phyloP scores from a whole-genome alignment of 1,140 invertebrate genomes.

The Chlorops oryzae region DNA sequence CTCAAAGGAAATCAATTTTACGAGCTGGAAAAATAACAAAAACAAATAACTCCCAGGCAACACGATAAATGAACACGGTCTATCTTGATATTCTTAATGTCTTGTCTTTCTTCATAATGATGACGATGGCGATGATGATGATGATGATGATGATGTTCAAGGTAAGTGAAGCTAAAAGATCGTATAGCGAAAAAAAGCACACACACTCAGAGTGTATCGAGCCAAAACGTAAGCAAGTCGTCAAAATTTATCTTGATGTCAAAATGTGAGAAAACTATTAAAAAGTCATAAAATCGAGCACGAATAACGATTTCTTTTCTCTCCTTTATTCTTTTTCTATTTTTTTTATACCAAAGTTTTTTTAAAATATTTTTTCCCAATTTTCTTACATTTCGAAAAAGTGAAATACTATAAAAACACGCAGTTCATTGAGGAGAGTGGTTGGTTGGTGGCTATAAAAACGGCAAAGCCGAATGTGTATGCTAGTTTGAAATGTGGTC shows the following conservation, averaged over 20 bases:
- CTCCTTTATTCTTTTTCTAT: no score
- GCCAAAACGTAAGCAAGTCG: neutral
- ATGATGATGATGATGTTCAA: conserved; percentile 17
- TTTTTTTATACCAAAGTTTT: no score
- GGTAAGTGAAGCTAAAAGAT: conserved; percentile 16
- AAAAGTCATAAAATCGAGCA: conserved; percentile 39
- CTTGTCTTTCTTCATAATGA: conserved; percentile 13
- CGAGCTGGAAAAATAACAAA: conserved; percentile 34
- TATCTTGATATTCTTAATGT: neutral
- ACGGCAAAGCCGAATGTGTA: no score
- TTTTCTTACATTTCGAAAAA: no score
- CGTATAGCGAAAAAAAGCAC: neutral
- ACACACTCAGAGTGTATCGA: neutral
- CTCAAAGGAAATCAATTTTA: conserved; percentile 44
- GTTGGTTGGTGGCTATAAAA: no score
- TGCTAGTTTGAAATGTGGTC: no score
- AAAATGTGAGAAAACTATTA: conserved; percentile 46
- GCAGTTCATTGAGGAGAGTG: no score
- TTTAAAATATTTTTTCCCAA: no score
- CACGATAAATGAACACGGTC: conserved; percentile 15
- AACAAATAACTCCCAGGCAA: conserved; percentile 27
- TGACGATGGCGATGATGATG: neutral
- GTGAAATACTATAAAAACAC: no score
- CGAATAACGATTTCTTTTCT: no score
- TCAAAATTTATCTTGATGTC: neutral